A percentile compares a stretch with the other conserved stretches of the same genome.
Conservation (phyloP, 2,888 invertebrate species). For the Drosophila sordidapex region DNA sequence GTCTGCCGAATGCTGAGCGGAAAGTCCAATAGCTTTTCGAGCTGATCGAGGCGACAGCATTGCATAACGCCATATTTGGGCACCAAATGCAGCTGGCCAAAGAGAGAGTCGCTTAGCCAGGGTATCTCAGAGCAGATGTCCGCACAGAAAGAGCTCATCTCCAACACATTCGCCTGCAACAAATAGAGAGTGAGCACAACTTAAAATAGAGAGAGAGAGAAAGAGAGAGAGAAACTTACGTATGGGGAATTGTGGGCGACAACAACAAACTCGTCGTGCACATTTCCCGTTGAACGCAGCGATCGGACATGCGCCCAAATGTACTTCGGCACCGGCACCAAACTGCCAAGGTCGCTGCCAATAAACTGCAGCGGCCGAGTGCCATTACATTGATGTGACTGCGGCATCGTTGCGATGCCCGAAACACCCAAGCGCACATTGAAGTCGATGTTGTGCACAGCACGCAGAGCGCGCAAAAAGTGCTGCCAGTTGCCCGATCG, state of each 20-base stretch:
- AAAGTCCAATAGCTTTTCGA: conserved; percentile 40
- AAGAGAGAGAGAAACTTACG: conserved; percentile 35
- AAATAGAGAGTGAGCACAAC: neutral
- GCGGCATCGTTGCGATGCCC: conserved; percentile 34
- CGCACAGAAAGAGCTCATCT: conserved; percentile 33
- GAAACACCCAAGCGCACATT: conserved; percentile 54
- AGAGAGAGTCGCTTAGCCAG: conserved; percentile 41
- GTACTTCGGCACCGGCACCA: conserved; percentile 35
- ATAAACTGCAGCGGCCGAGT: conserved; percentile 16
- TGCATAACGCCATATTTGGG: conserved; percentile 47
- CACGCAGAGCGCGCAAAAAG: conserved; percentile 36
- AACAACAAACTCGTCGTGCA: conserved; percentile 44
- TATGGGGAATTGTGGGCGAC: conserved; percentile 56
- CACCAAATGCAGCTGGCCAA: conserved; percentile 46
- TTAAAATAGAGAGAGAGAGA: neutral
- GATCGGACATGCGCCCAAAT: conserved; percentile 51
- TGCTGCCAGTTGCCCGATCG: conserved; percentile 45
- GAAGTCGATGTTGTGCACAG: conserved; percentile 6
- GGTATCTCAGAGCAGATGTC: conserved; percentile 50
- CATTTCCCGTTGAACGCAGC: conserved; percentile 8
- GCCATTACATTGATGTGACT: conserved; percentile 5
- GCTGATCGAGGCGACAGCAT: conserved; percentile 44
- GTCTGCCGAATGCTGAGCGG: neutral
- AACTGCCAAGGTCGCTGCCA: neutral
- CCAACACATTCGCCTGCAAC: conserved; percentile 25